Evolutionary conservation across 2,797 vertebrate species (phyloP).

Genomic region (Masticophis lateralis): DNA sequence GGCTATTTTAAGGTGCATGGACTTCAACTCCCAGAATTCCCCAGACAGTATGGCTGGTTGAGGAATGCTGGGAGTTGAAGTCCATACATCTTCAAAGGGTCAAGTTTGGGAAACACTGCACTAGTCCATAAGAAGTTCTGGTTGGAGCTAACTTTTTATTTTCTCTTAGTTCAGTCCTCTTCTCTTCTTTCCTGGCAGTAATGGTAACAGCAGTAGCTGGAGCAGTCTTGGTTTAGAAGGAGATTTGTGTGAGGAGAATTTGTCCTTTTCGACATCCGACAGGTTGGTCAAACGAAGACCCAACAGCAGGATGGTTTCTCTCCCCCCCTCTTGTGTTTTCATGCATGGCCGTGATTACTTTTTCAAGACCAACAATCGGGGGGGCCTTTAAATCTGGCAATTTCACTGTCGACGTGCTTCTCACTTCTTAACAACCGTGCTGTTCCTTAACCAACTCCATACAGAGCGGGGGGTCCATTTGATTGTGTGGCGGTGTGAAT

Average conservation of each 20-base stretch:
- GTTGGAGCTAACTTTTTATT: conserved; percentile 54
- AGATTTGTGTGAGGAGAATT: conserved; percentile 94
- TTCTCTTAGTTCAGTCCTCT: conserved; percentile 77
- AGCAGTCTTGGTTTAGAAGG: conserved; percentile 99
- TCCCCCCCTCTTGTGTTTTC: conserved; percentile 71
- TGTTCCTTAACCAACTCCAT: conserved; percentile 67
- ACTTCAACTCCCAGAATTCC: no score
- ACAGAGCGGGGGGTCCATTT: conserved; percentile 62
- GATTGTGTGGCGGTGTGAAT: conserved; percentile 60
- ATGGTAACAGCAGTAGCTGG: conserved; percentile 99
- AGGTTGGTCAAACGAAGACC: conserved; percentile 87
- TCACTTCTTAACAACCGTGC: conserved; percentile 51
- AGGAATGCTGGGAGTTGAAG: no score
- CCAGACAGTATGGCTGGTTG: no score
- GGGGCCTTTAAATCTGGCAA: conserved; percentile 57
- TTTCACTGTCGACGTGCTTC: conserved; percentile 56
- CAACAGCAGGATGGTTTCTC: conserved; percentile 63
- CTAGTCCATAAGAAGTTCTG: conserved; percentile 51
- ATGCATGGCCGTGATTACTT: conserved; percentile 78
- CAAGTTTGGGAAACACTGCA: no score
- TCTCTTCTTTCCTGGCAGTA: conserved; percentile 89
- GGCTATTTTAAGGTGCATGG: no score
- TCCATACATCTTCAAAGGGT: no score
- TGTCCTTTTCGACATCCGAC: conserved; percentile 97
- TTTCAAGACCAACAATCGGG: conserved; percentile 62